These are phyloP conservation scores for Hermaeophaga mercurialis DNA, from an alignment of 2,888 invertebrate genomes.

Conservation along the genomic window DNA sequence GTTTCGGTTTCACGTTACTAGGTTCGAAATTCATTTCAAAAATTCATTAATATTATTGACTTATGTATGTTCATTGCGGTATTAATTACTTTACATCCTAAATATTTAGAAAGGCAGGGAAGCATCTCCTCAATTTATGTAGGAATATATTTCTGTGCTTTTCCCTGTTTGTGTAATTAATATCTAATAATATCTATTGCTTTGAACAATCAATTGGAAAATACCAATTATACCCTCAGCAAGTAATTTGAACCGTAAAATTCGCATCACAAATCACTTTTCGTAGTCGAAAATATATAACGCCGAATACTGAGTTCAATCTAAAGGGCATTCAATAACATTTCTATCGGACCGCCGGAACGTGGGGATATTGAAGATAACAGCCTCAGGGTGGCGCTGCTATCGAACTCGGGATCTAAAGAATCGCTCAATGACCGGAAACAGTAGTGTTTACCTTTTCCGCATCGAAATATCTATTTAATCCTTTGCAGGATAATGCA, in stretches of 20 bases:
- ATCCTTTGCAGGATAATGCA: constrained; percentile 21
- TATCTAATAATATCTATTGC: too few species aligned
- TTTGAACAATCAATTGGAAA: too few species aligned
- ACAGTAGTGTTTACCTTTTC: constrained; percentile 43
- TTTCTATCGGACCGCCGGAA: constrained; percentile 5
- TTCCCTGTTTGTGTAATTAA: too few species aligned
- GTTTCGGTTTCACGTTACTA: constrained; percentile 3
- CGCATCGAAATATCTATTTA: constrained; percentile 40
- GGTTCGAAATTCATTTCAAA: constrained; percentile 3
- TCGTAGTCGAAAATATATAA: too few species aligned
- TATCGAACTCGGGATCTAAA: constrained; percentile 39
- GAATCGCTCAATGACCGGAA: constrained; percentile 46
- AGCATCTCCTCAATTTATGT: too few species aligned
- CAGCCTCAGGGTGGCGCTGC: constrained; percentile 32
- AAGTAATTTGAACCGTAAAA: too few species aligned
- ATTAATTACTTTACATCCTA: background rate
- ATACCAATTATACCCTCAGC: too few species aligned
- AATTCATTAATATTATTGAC: constrained; percentile 1
- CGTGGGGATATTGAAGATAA: constrained; percentile 39
- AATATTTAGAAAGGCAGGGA: background rate
- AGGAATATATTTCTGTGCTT: too few species aligned
- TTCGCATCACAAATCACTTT: too few species aligned
- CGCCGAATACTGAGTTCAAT: background rate
- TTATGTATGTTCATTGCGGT: background rate
- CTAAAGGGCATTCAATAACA: constrained; percentile 8